Conservation (phyloP, 2,797 vertebrate species). For the Thamnophis elegans region DNA sequence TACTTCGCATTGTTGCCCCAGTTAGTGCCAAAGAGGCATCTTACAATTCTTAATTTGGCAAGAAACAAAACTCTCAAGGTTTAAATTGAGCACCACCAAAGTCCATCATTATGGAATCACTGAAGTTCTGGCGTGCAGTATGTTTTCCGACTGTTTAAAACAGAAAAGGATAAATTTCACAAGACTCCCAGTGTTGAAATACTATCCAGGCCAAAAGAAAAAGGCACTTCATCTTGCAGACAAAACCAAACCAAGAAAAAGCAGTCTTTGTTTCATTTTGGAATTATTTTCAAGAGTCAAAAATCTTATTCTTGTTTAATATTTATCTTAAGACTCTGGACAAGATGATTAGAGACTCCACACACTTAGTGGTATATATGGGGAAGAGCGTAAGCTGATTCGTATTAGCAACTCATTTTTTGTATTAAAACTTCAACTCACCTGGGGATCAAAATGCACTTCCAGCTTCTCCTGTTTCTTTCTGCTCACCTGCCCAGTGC, state of each 20-base stretch:
- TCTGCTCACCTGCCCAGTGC: slow-evolving; percentile 70
- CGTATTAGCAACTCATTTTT: neutral
- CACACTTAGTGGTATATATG: neutral
- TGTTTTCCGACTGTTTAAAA: slow-evolving; percentile 19
- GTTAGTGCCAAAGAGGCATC: neutral
- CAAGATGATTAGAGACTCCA: neutral
- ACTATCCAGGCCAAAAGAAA: neutral
- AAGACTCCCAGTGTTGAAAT: neutral
- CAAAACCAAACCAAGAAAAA: neutral
- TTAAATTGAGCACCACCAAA: neutral
- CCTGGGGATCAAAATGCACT: slow-evolving; percentile 79
- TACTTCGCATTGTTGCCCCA: neutral
- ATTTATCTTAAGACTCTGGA: neutral
- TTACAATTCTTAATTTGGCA: neutral
- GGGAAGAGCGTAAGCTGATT: neutral
- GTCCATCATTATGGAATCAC: neutral
- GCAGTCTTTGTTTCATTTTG: neutral
- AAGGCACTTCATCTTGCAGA: neutral
- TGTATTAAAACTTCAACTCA: slow-evolving; percentile 45
- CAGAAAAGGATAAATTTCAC: neutral
- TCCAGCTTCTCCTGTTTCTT: slow-evolving; percentile 73
- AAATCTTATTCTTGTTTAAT: neutral
- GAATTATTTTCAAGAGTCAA: neutral
- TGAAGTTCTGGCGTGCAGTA: slow-evolving; percentile 38
- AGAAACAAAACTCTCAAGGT: neutral